Evolutionary conservation across 2,797 vertebrate genomes (phyloP).

Genomic region (Thaleichthys pacificus): DNA sequence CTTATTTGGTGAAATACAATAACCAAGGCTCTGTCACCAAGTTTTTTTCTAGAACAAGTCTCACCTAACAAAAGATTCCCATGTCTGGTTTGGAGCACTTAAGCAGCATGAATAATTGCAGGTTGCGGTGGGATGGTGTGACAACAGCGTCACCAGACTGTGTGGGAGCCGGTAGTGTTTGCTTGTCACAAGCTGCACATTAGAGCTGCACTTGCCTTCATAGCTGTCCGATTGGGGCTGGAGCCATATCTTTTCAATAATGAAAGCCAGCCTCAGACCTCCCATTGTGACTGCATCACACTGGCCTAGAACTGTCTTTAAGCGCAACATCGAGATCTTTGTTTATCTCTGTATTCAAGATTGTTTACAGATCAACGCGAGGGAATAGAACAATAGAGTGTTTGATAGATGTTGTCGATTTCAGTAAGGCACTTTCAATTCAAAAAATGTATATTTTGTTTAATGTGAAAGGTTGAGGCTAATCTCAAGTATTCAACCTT

Average conservation of each 20-base stretch:
- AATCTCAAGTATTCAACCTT: slow-evolving; percentile 23
- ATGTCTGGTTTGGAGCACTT: slow-evolving; percentile 60
- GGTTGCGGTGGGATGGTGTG: slow-evolving; percentile 33
- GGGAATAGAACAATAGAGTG: neutral
- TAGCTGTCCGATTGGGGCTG: slow-evolving; percentile 50
- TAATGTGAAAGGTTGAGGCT: neutral
- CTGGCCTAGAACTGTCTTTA: slow-evolving; percentile 55
- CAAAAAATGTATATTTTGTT: too few species aligned
- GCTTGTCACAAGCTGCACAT: slow-evolving; percentile 60
- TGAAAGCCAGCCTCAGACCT: slow-evolving; percentile 49
- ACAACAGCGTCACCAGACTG: slow-evolving; percentile 42
- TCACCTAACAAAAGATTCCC: slow-evolving; percentile 43
- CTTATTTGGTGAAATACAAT: slow-evolving; percentile 24
- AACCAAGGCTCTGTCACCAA: slow-evolving; percentile 10
- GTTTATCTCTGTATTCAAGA: slow-evolving; percentile 11
- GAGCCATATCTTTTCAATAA: slow-evolving; percentile 67
- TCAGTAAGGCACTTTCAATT: neutral
- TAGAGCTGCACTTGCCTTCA: slow-evolving; percentile 52
- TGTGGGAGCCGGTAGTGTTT: slow-evolving; percentile 46
- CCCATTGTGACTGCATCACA: slow-evolving; percentile 29
- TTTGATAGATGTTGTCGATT: neutral
- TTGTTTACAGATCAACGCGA: slow-evolving; percentile 13
- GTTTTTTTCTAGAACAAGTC: slow-evolving; percentile 39
- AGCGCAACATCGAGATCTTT: slow-evolving; percentile 10
- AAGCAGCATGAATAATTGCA: slow-evolving; percentile 70